phyloP scores from a whole-genome alignment of 2,888 invertebrate genomes.

The Congeria kusceri region DNA sequence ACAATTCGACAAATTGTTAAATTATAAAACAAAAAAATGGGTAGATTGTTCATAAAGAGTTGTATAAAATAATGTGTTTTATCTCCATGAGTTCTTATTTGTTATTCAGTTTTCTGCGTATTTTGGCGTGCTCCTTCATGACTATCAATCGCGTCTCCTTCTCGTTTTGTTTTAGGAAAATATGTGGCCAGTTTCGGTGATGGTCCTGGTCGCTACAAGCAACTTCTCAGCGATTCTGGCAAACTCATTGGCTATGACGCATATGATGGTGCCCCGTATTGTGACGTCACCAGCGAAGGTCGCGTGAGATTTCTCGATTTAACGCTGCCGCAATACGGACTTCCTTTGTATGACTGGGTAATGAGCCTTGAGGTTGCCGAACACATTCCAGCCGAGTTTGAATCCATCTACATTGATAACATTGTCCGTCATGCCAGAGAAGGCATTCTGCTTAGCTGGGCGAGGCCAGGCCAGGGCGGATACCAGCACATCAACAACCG shows the following conservation, averaged over 20 bases:
- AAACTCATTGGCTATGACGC: constrained; percentile 55
- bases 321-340: constrained; percentile 67
- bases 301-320: constrained; percentile 65
- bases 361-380: constrained; percentile 69
- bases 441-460: constrained; percentile 66
- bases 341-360: constrained; percentile 68
- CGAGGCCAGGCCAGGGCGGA: constrained; percentile 48
- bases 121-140: too few relatives aligned
- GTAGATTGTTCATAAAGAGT: too few relatives aligned
- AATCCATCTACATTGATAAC: constrained; percentile 60
- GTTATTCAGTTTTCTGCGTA: too few relatives aligned
- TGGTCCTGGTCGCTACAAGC: constrained; percentile 68
- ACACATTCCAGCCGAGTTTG: constrained; percentile 62
- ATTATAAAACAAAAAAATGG: too few relatives aligned
- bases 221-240: constrained; percentile 43
- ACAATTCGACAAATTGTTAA: too few relatives aligned
- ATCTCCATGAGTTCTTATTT: too few relatives aligned
- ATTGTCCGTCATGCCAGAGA: constrained; percentile 60
- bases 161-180: constrained; percentile 45
- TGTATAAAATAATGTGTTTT: too few relatives aligned
- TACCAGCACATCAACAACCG: constrained; percentile 50
- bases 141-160: not conserved
- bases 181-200: constrained; percentile 64
- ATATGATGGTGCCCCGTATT: constrained; percentile 63
- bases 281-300: constrained; percentile 59